Evolutionary conservation across 2,797 vertebrate species (phyloP).

Genomic region (Pangasius larnaudii): DNA sequence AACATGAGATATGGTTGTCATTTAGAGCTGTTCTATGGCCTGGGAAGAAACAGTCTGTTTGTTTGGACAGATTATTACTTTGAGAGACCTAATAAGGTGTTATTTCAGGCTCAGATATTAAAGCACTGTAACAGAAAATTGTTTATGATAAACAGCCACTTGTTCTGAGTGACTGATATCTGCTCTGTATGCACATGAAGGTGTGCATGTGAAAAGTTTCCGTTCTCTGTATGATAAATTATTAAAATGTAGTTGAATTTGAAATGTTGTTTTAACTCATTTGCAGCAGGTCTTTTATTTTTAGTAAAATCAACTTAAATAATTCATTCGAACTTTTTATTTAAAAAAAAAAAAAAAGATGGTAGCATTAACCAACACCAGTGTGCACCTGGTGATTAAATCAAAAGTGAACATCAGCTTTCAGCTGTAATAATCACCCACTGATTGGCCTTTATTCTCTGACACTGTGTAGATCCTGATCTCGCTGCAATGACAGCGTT

Average conservation of each 20-base stretch:
- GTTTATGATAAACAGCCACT: not conserved
- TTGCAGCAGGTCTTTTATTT: not conserved
- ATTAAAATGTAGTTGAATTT: conserved; percentile 13
- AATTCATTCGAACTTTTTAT: not conserved
- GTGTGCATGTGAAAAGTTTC: not conserved
- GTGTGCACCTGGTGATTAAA: not conserved
- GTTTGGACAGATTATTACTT: not conserved
- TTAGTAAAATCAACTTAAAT: not conserved
- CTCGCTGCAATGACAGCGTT: conserved; percentile 26
- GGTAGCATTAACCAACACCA: not conserved
- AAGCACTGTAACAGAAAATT: not conserved
- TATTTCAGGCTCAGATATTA: not conserved
- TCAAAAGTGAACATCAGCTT: conserved; percentile 26
- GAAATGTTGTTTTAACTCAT: not conserved
- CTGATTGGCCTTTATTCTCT: conserved; percentile 43
- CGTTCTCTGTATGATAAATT: not conserved
- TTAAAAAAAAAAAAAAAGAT: not conserved
- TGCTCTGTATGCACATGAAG: conserved; percentile 8
- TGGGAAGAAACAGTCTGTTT: not conserved
- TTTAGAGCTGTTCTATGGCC: not conserved
- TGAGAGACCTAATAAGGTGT: not conserved
- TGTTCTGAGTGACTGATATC: not conserved
- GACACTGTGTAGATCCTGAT: conserved; percentile 10
- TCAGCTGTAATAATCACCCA: conserved; percentile 36
- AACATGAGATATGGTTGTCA: not conserved